Base-by-base conservation (phyloP, 2,113 vertebrate species). In the Oxygymnocypris stewartii region DNA sequence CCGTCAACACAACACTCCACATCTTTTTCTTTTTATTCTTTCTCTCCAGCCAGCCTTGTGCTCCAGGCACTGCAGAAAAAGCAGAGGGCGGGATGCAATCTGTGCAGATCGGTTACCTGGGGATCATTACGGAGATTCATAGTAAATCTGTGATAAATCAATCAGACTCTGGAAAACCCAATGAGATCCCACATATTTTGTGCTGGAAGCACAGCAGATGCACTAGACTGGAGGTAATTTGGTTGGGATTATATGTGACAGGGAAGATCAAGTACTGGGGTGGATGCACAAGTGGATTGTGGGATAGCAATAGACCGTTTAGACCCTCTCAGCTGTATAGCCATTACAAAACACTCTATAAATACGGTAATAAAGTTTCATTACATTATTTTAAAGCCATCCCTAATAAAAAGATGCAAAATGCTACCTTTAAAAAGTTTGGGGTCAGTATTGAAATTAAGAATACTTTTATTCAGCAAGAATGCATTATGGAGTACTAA, bases 141-240 rank as follows among this genome's bases (percentile, higher is more conserved):
- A 28, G 75, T 28, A 81, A 86, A 63, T 75, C 75, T 67, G 75
- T 79, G 35, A 77, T 84, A 65, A 78, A 81, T 86, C 81, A 88
- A 87, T 76, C 57, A 81, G 80, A 75, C 31, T 84, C 7, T 75
- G 47, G 20, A 67, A 49, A 40, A 77, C 85, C 35, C 51, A 86
- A 67, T 54, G 28, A 47, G 40, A 84, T 82, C 18, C 28, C 77
- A 84, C 42, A 40, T 74, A 82, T 57, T 76, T 20, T 77, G 49
- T 76, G 80, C 54, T 37, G 61, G 82, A 59, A 82, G 80, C 49
- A 84, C 69, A 54, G 84, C 40, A 31, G 63, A 77, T 18, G 67
- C 61, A 80, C 84, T 86, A 88, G 84, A 86, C 81, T 77, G 84
- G 86, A 87, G 84, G 80, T 86, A 89, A 88, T 88, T 86, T 47